Percentiles rank a stretch among this genome's conserved stretches.
Conservation (phyloP, 2,113 vertebrate genomes). For the Sciurus niger region DNA sequence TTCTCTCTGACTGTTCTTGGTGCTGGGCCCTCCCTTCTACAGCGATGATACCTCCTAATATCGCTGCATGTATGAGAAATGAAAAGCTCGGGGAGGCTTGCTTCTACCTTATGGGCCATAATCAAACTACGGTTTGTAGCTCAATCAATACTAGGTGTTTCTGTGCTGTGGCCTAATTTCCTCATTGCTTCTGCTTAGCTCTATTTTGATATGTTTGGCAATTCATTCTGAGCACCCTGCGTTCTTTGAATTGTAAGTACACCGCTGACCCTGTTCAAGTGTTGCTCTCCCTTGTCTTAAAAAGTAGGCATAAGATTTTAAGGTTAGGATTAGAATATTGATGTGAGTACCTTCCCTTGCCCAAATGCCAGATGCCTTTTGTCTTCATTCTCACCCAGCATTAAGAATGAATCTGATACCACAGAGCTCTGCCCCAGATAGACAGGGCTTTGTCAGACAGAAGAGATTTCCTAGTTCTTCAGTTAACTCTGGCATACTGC, state of each 20-base stretch:
- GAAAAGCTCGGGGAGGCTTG: slow-evolving; percentile 99
- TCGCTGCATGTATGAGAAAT: slow-evolving; percentile 99
- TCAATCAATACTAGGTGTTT: slow-evolving; percentile 95
- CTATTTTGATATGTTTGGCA: slow-evolving; percentile 93
- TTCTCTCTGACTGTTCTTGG: slow-evolving; percentile 92
- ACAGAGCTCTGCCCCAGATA: slow-evolving; percentile 66
- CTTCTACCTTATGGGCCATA: slow-evolving; percentile 99
- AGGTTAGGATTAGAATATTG: slow-evolving; percentile 66
- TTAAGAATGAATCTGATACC: slow-evolving; percentile 15
- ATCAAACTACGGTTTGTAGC: slow-evolving; percentile 99
- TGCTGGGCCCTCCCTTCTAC: slow-evolving; percentile 97
- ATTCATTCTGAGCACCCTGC: slow-evolving; percentile 91
- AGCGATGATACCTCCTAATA: slow-evolving; percentile 99
- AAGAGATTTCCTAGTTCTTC: background rate
- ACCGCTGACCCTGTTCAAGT: slow-evolving; percentile 78
- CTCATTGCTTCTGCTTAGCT: slow-evolving; percentile 93
- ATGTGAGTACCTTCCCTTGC: slow-evolving; percentile 39
- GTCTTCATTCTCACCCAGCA: background rate
- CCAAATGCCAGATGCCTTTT: slow-evolving; percentile 33
- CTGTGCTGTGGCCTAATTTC: slow-evolving; percentile 96
- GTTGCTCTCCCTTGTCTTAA: slow-evolving; percentile 72
- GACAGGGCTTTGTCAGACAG: background rate
- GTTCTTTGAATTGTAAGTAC: slow-evolving; percentile 91
- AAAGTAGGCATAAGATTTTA: slow-evolving; percentile 70
- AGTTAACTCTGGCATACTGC: background rate